Evolutionary conservation across 2,797 vertebrate genomes (phyloP), one percentile per base, ranked within the genome.

Genomic region (Cryptoprocta ferox): DNA sequence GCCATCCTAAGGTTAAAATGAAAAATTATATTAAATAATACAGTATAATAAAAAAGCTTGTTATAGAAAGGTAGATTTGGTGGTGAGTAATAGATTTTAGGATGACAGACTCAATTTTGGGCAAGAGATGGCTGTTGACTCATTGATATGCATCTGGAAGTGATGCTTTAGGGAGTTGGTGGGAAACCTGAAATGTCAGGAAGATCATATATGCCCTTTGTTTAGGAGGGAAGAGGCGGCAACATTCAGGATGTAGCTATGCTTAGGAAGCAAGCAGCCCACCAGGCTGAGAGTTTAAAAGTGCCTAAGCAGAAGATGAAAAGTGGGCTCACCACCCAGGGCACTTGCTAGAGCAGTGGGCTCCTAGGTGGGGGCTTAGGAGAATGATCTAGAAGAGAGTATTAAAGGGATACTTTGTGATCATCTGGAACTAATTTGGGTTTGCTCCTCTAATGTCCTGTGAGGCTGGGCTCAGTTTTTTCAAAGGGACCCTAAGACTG

Each of bases 1-100:
- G 35, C 61, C 16, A 13, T 56, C 35, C 28, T 65, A 81, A 90
- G 75, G 7, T 81, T 92, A 21, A 92, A 56, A 76, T 48, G 80
- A 21, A 56, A 14, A 45, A 76, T 68, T 66, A 18, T 19, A 5
- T 82, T 37, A 24, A 35, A 61, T 76, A 21, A 21, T n/a, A 30
- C 70, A 26, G 32, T 30, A 30, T 45, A 35, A 48, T 81, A 11
- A 81, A 68, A 59, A 75, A n/a, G 24, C 11, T 84, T 75, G 15
- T 19, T 91, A 13, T 7, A 35, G 63, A 30, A 87, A 75, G 39
- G 50, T 59, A 56, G 42, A 66, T 45, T 48, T 65, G 53, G 37
- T 82, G 56, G 26, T 81, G 45, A 89, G 42, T 24, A 45, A 28
- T 59, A 79, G 59, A 63, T 12, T 35, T 90, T 30, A 35, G 42